These are phyloP conservation scores for Aepyceros melampus DNA, from an alignment of 2,113 vertebrate species.

Conservation along the genomic window DNA sequence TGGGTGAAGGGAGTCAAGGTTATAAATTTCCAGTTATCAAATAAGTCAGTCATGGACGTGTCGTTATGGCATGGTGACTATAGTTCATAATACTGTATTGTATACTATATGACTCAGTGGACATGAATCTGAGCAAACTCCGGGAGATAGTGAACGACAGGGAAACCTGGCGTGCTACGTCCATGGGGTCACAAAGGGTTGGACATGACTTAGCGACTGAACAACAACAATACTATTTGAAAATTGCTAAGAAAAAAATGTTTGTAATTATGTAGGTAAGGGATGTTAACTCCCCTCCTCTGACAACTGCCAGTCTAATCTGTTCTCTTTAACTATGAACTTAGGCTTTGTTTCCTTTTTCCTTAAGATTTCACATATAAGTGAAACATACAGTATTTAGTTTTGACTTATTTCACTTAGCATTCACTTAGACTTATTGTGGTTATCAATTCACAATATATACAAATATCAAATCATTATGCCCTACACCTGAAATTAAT, in stretches of 20 bases:
- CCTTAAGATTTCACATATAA: neutral
- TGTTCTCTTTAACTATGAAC: neutral
- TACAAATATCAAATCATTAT: neutral
- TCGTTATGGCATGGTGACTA: neutral
- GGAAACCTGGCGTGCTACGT: neutral
- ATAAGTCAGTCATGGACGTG: neutral
- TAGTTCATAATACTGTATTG: neutral
- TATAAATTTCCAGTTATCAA: neutral
- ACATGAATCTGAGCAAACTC: neutral
- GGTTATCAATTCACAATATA: neutral
- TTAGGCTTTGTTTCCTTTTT: neutral
- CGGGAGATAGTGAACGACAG: fast-evolving
- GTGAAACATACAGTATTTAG: neutral
- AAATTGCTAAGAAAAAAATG: neutral
- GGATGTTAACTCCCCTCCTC: neutral
- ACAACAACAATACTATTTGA: neutral
- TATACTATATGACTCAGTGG: neutral
- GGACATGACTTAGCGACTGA: neutral
- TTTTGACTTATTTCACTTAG: neutral
- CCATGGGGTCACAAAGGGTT: neutral
- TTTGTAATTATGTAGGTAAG: neutral
- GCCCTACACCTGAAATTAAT: neutral
- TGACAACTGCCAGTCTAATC: neutral
- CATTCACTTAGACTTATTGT: neutral
- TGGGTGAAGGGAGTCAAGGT: neutral